These are phyloP conservation scores for Cebidichthys violaceus DNA, from an alignment of 2,113 vertebrate species.

Conservation along the genomic window DNA sequence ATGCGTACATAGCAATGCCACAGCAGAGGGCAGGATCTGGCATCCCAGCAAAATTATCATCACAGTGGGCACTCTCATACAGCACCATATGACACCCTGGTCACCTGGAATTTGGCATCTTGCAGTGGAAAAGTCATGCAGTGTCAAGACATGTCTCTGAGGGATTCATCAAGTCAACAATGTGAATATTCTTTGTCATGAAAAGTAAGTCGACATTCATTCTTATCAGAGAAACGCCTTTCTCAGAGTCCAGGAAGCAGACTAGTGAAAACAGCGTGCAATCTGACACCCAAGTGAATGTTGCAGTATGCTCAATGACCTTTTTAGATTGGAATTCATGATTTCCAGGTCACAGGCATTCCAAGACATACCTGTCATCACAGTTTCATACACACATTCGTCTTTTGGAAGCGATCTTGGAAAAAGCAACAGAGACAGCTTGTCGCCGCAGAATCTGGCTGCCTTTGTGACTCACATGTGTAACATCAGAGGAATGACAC, in stretches of 20 bases:
- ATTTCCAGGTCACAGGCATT: slow-evolving; percentile 63
- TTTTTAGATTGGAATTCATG: slow-evolving; percentile 66
- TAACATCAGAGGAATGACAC: slow-evolving; percentile 66
- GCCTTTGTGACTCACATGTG: slow-evolving; percentile 62
- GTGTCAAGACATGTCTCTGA: slow-evolving; percentile 12
- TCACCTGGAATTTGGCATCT: slow-evolving; percentile 41
- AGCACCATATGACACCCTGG: slow-evolving; percentile 47
- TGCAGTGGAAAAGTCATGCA: slow-evolving; percentile 37
- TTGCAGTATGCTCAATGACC: slow-evolving; percentile 8
- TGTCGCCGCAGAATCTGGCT: slow-evolving; percentile 28
- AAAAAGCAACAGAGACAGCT: slow-evolving; percentile 11
- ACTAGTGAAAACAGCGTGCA: neutral
- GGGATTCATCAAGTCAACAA: slow-evolving; percentile 23
- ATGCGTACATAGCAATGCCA: slow-evolving; percentile 39
- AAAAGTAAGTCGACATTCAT: neutral
- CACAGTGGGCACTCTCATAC: slow-evolving; percentile 41
- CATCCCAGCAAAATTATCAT: slow-evolving; percentile 41
- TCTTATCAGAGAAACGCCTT: neutral
- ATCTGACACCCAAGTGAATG: neutral
- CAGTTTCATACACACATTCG: slow-evolving; percentile 30
- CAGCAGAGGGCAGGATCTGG: slow-evolving; percentile 57
- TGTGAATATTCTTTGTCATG: slow-evolving; percentile 3
- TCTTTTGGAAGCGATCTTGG: slow-evolving; percentile 10
- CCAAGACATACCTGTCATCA: slow-evolving; percentile 39
- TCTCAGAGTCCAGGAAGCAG: neutral